Evolutionary conservation across 2,113 vertebrate species (phyloP).

Genomic region (Spea multiplicata): DNA sequence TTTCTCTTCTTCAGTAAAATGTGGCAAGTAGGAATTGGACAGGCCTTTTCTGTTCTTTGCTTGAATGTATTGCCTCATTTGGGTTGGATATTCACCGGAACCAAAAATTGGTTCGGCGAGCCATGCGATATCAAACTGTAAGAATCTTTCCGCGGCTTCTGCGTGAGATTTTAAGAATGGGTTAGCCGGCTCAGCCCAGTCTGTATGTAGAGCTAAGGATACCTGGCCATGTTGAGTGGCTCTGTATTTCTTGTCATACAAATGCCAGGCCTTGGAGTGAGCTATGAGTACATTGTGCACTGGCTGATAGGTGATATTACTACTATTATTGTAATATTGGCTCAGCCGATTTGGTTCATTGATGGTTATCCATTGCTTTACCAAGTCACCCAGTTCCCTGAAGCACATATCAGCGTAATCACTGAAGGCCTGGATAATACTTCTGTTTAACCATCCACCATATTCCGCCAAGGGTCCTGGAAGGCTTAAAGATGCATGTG

Average conservation of each 20-base stretch:
- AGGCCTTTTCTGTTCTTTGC: slow-evolving; percentile 61
- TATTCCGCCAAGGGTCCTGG: slow-evolving; percentile 66
- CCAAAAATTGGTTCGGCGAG: slow-evolving; percentile 86
- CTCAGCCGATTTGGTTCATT: slow-evolving; percentile 88
- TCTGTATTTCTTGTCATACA: slow-evolving; percentile 69
- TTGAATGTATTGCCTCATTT: slow-evolving; percentile 71
- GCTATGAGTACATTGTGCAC: slow-evolving; percentile 84
- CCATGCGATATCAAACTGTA: slow-evolving; percentile 86
- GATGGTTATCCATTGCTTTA: slow-evolving; percentile 89
- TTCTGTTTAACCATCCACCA: slow-evolving; percentile 84
- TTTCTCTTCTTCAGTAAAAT: slow-evolving; percentile 72
- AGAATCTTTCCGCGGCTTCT: slow-evolving; percentile 75
- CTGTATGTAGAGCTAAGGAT: slow-evolving; percentile 83
- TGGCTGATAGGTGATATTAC: slow-evolving; percentile 69
- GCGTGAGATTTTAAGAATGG: slow-evolving; percentile 75
- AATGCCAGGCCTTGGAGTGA: slow-evolving; percentile 81
- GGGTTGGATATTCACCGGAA: slow-evolving; percentile 71
- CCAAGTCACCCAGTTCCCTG: slow-evolving; percentile 77
- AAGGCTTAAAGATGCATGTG: slow-evolving; percentile 71
- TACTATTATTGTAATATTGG: slow-evolving; percentile 66
- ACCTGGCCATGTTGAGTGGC: slow-evolving; percentile 67
- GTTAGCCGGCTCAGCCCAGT: slow-evolving; percentile 92
- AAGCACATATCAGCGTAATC: slow-evolving; percentile 84
- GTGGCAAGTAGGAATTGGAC: slow-evolving; percentile 63
- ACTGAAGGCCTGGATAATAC: slow-evolving; percentile 74